Base-by-base conservation (phyloP, 2,113 vertebrate species). In the Carettochelys insculpta region DNA sequence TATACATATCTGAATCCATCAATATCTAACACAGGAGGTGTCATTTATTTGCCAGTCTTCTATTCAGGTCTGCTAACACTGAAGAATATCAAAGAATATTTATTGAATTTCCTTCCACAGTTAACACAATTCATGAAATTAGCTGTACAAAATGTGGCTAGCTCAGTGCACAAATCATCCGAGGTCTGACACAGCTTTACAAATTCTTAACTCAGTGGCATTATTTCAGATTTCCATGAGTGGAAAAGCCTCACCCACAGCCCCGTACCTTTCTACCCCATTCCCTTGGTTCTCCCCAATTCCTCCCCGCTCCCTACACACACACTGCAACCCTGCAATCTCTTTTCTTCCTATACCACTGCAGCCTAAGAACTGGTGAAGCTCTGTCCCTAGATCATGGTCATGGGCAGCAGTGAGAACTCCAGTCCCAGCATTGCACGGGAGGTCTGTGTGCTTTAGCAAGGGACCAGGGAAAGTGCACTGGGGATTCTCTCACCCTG, bases 1-100 rank as follows among this genome's bases (percentile, higher is more conserved):
- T 89, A 7, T 73, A 71, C 34, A 79, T 65, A 76, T 78, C 38
- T 82, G n/a, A 81, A 38, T 68, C 75, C 41, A 83, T 87, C 92
- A 85, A 61, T 92, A 41, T 90, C 76, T 87, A 87, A n/a, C 85
- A 77, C 1, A 27, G 38, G 79, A 9, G 51, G 81, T 85, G 89
- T 85, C 50, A 45, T 80, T 61, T 58, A 89, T 48, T 92, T 90
- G 92, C 91, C 27, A 89, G 93, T 48, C 92, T 77, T 83, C 50
- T 80, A 77, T 86, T 79, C 14, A 87, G 9, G 2, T 84, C 22
- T 34, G 65, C 13, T 82, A 76, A 79, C 82, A 76, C 84, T 14
- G 68, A 68, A 85, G 61, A 53, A 4, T 38, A 29, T 48, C 48
- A 77, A 85, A 45, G 16, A 82, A 31, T 79, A 87, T 82, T 79